Evolutionary conservation across 2,888 invertebrate genomes (phyloP).

Genomic region (Microctonus hyperodae): DNA sequence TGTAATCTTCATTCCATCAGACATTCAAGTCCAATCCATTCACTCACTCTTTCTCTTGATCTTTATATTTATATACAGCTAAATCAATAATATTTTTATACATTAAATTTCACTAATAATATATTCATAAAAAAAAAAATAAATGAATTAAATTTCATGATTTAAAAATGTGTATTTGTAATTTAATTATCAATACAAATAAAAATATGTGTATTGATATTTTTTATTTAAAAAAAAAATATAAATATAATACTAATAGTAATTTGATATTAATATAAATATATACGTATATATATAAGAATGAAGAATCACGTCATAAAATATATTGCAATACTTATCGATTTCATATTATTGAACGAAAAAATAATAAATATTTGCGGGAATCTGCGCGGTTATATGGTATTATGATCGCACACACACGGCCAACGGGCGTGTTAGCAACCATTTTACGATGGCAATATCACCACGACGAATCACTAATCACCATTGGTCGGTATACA

Average conservation of each 20-base stretch:
- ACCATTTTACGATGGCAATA: slow-evolving; percentile 37
- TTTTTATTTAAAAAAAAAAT: neutral
- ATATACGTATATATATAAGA: too few relatives aligned
- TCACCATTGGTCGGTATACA: slow-evolving; percentile 37
- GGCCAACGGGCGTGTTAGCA: slow-evolving; percentile 26
- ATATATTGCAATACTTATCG: neutral
- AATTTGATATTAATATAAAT: neutral
- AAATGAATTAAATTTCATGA: too few relatives aligned
- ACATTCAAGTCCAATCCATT: neutral
- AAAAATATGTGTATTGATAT: neutral
- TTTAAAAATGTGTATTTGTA: neutral
- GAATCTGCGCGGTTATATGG: slow-evolving; percentile 14
- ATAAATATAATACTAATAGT: neutral
- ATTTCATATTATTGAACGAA: slow-evolving; percentile 17
- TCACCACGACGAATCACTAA: slow-evolving; percentile 42
- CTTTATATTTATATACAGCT: too few relatives aligned
- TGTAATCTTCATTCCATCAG: neutral
- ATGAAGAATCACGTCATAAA: neutral
- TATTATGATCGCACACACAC: slow-evolving; percentile 19
- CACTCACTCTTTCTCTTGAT: neutral
- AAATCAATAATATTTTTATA: too few relatives aligned
- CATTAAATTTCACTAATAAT: too few relatives aligned
- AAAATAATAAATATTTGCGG: slow-evolving; percentile 8
- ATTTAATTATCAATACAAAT: neutral
- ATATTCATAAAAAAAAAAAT: too few relatives aligned